Evolutionary conservation across 2,797 vertebrate species (phyloP).

Genomic region (Tiaroga cobitis): DNA sequence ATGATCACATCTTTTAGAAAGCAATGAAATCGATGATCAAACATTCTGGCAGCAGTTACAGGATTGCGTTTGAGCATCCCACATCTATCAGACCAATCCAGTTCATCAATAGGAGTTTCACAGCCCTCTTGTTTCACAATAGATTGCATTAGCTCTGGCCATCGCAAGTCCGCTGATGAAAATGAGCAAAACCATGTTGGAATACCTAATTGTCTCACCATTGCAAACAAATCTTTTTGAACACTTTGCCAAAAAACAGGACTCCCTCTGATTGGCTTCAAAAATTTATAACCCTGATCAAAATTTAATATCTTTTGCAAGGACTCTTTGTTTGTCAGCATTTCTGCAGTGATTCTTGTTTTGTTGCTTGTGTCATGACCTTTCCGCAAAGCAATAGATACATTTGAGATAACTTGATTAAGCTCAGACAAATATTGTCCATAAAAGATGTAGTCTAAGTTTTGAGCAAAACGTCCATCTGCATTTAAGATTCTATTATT

Average conservation of each 20-base stretch:
- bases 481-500: conserved; percentile 52
- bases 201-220: conserved; percentile 45
- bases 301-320: no score
- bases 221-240: conserved; percentile 56
- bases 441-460: conserved; percentile 52
- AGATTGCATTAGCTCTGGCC: conserved; percentile 34
- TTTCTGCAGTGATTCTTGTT: no score
- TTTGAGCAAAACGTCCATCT: conserved; percentile 51
- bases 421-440: background rate
- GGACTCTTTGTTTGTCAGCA: no score
- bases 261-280: no score
- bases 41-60: conserved; percentile 49
- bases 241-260: background rate
- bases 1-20: conserved; percentile 42
- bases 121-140: conserved; percentile 2
- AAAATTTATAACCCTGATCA: no score
- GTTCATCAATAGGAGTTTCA: background rate
- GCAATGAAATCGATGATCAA: conserved; percentile 39
- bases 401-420: no score
- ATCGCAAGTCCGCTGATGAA: conserved; percentile 48
- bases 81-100: conserved; percentile 46
- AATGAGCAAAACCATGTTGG: conserved; percentile 58
- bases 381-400: no score
- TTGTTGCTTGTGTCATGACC: no score
- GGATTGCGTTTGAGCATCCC: conserved; percentile 25